These are phyloP conservation scores for Apteryx owenii DNA, from an alignment of 2,113 vertebrate genomes.

Conservation along the genomic window DNA sequence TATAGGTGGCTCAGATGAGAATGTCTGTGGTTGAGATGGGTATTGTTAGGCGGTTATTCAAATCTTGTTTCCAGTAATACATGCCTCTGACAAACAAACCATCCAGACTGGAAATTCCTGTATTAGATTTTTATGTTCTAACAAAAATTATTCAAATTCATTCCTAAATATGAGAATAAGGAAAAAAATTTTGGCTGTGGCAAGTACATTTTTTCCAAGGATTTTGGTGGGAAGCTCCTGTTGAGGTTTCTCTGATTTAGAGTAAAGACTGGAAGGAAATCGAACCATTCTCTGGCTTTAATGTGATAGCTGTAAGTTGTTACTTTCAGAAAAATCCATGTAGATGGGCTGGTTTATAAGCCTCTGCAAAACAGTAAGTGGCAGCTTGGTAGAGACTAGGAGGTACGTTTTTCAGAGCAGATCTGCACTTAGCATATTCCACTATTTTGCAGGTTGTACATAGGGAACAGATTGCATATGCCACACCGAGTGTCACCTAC, in stretches of 20 bases:
- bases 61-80: not conserved
- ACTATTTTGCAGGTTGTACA: not conserved
- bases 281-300: not conserved
- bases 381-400: not conserved
- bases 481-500: not conserved
- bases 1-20: not conserved
- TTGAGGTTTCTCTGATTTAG: not conserved
- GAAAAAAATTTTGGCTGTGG: not conserved
- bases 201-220: not conserved
- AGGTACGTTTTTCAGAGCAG: not conserved
- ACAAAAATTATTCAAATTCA: not conserved
- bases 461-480: not conserved
- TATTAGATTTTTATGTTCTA: not conserved
- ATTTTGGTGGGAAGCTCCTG: not conserved
- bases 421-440: not conserved
- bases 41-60: slow-evolving; percentile 10
- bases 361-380: not conserved
- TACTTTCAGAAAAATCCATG: not conserved
- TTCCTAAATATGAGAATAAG: not conserved
- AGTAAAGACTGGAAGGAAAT: not conserved
- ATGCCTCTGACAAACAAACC: not conserved
- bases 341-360: not conserved
- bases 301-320: not conserved
- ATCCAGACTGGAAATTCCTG: not conserved
- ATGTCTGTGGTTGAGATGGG: slow-evolving; percentile 24